phyloP scores from a whole-genome alignment of 2,797 vertebrate genomes.

The Phrynocephalus vlangalii region DNA sequence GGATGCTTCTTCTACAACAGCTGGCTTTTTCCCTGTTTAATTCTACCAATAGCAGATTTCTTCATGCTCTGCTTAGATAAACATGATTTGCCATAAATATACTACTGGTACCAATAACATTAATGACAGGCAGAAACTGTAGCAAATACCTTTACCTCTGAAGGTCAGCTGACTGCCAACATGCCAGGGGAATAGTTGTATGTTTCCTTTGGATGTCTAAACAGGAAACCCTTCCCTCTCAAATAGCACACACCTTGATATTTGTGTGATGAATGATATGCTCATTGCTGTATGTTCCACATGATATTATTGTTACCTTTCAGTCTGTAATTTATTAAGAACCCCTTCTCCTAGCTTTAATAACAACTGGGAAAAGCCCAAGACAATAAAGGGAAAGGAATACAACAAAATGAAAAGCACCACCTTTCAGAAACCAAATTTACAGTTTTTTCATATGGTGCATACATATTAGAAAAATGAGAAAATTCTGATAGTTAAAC shows the following conservation, averaged over 20 bases:
- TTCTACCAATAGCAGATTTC: background rate
- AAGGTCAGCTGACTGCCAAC: no score
- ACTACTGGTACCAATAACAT: background rate
- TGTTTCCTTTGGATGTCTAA: background rate
- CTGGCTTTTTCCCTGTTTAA: background rate
- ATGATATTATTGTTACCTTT: background rate
- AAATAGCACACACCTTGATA: no score
- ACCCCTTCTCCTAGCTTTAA: background rate
- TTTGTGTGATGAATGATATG: no score
- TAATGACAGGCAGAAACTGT: background rate
- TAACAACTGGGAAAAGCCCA: background rate
- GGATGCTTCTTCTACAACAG: background rate
- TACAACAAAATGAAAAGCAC: background rate
- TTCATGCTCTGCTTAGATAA: background rate
- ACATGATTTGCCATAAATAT: background rate
- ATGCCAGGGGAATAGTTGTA: background rate
- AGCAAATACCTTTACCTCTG: background rate
- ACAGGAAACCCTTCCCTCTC: no score
- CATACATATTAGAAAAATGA: background rate
- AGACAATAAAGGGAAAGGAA: background rate
- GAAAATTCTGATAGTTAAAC: background rate
- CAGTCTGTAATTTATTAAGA: background rate
- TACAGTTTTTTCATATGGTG: background rate
- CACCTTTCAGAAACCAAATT: background rate
- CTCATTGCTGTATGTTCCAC: background rate